Percentiles rank a stretch among this genome's conserved stretches.
phyloP scores from a whole-genome alignment of 2,113 vertebrate genomes.

The Catharus bicknelli region DNA sequence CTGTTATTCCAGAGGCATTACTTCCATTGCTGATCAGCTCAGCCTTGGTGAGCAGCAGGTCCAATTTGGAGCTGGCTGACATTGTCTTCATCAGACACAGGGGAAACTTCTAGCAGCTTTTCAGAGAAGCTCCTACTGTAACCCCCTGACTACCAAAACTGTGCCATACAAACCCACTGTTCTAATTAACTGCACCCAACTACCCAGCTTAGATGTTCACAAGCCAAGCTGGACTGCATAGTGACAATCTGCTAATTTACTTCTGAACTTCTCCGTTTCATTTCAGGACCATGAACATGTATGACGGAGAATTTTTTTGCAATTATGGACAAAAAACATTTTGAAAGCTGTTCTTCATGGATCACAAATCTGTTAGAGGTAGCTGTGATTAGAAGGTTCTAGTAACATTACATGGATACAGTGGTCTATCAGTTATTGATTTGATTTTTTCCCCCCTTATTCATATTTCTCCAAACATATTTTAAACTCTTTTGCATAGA shows the following conservation, averaged over 20 bases:
- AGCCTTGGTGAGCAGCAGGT: background rate
- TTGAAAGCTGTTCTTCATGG: background rate
- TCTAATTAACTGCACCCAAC: background rate
- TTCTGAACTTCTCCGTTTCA: background rate
- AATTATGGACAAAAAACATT: background rate
- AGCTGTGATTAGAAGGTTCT: background rate
- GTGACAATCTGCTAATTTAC: background rate
- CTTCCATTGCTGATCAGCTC: accelerated
- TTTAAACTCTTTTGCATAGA: background rate
- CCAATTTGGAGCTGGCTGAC: background rate
- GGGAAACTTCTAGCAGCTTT: background rate
- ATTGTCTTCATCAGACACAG: background rate
- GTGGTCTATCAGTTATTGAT: background rate
- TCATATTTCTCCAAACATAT: background rate
- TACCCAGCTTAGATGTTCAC: background rate
- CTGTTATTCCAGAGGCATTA: background rate
- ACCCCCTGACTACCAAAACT: background rate
- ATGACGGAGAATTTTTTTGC: background rate
- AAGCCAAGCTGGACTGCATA: background rate
- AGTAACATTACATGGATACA: background rate
- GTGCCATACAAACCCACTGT: background rate
- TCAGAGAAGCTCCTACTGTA: background rate
- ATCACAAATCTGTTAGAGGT: background rate
- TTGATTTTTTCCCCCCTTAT: background rate
- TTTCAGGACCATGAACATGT: background rate